Evolutionary conservation across 2,888 invertebrate genomes (phyloP), one percentile per base, ranked within the genome.

Genomic region (Aradus depressus): DNA sequence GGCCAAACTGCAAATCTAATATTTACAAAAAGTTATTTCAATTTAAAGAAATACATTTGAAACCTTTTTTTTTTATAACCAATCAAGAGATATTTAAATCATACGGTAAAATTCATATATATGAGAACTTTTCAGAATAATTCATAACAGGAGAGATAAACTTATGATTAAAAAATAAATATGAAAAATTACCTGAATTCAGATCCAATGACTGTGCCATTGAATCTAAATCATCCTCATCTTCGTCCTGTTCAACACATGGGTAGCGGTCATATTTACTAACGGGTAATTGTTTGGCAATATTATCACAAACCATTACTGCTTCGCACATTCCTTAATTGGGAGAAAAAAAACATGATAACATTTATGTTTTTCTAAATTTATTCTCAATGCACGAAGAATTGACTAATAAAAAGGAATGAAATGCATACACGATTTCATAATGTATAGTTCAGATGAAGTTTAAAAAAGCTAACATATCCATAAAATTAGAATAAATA

Each of bases 281-380:
- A 66, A 73, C 73, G 49, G 71, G 70, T 50, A 78, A 67, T 59
- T 76, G 72, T 62, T 75, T 77, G 19, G 85, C 81, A 61, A 84
- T 74, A 68, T 86, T 80, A 66, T 91, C 89, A 49, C 84, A 82
- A 26, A 84, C 77, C 84, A 93, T 90, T 48, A 92, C 85, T 63
- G 85, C 78, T 68, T 95, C 93, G 68, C 91, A 91, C 75, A 91
- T 82, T 51, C 92, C 77, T 67, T 62, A 25, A 58, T 58, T 22
- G 34, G 39, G 26, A 37, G 42, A 51, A 39, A n/a, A n/a, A n/a
- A n/a, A n/a, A n/a, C n/a, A 3, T 14, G 26, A 14, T 43, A 21
- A 43, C 12, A 10, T 28, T 8, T 10, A 10, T 10, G 31, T 28
- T 8, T 28, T 28, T 10, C 10, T 28, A 28, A 10, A 8, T 10